Conservation (phyloP, 1,140 invertebrate genomes). For the Streblospio benedicti region DNA sequence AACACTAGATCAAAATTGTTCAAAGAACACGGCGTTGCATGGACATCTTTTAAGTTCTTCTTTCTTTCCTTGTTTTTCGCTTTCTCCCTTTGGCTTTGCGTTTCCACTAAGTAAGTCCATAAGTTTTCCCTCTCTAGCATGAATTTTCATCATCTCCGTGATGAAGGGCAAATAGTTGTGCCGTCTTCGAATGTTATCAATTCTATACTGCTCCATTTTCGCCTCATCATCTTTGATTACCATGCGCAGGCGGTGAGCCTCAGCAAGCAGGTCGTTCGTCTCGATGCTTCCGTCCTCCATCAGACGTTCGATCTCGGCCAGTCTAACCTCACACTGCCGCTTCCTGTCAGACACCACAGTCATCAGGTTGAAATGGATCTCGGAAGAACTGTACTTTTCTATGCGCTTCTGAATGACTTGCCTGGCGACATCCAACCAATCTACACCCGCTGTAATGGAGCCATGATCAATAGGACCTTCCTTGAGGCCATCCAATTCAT, state of each 20-base stretch:
- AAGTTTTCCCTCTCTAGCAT: slow-evolving; percentile 86
- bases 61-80: too few species aligned
- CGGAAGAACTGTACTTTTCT: slow-evolving; percentile 88
- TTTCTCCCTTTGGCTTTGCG: too few species aligned
- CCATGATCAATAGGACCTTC: slow-evolving; percentile 93
- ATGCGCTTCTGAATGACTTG: slow-evolving; percentile 91
- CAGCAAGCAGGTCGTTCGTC: slow-evolving; percentile 55
- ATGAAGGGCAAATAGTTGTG: slow-evolving; percentile 98
- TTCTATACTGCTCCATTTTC: slow-evolving; percentile 71
- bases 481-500: slow-evolving; percentile 92
- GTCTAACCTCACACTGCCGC: slow-evolving; percentile 70
- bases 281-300: slow-evolving; percentile 51
- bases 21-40: too few species aligned
- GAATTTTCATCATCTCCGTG: slow-evolving; percentile 87
- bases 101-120: too few species aligned
- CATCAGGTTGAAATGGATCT: slow-evolving; percentile 99
- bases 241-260: slow-evolving; percentile 65
- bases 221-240: slow-evolving; percentile 79
- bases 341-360: slow-evolving; percentile 87
- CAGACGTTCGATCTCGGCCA: slow-evolving; percentile 59
- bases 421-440: slow-evolving; percentile 84
- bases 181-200: slow-evolving; percentile 85
- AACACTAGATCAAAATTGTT: too few species aligned
- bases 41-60: too few species aligned
- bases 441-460: slow-evolving; percentile 62